Conservation (phyloP, 2,113 vertebrate genomes). For the Raja brachyura region DNA sequence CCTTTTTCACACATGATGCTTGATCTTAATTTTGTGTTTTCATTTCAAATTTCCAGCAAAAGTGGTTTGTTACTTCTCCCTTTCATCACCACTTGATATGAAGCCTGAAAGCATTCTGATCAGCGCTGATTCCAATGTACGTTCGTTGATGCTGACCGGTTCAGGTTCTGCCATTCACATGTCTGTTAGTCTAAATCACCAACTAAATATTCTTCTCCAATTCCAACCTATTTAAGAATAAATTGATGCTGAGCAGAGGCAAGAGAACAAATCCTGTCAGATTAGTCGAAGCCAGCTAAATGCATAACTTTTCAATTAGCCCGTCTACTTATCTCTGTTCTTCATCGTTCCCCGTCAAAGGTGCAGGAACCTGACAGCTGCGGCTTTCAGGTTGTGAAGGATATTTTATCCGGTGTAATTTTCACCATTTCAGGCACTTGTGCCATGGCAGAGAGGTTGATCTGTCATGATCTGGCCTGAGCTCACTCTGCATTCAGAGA, state of each 20-base stretch:
- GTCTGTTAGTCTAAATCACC: background rate
- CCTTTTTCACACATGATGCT: too few species aligned
- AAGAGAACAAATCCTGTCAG: slow-evolving; percentile 6
- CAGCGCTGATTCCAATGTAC: background rate
- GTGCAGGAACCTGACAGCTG: slow-evolving; percentile 64
- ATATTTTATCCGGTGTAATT: slow-evolving; percentile 69
- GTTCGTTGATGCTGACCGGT: background rate
- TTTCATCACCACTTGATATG: background rate
- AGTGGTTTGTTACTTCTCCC: too few species aligned
- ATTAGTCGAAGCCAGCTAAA: background rate
- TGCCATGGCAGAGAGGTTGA: slow-evolving; percentile 23
- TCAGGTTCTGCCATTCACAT: background rate
- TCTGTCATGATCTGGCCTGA: slow-evolving; percentile 60
- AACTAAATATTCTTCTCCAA: background rate
- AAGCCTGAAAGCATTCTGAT: background rate
- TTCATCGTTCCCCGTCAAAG: slow-evolving; percentile 63
- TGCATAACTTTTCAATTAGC: slow-evolving; percentile 41
- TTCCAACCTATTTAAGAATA: slow-evolving; percentile 10
- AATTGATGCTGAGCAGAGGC: background rate
- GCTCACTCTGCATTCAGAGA: slow-evolving; percentile 74
- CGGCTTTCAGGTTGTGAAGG: slow-evolving; percentile 79
- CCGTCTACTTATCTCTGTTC: slow-evolving; percentile 60
- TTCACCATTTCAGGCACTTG: slow-evolving; percentile 67
- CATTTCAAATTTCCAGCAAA: too few species aligned
- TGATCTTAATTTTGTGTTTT: too few species aligned